A percentile compares a stretch with the other conserved stretches of the same genome.
These are phyloP conservation scores for Bombus fervidus DNA, from an alignment of 1,140 invertebrate genomes.

Conservation along the genomic window DNA sequence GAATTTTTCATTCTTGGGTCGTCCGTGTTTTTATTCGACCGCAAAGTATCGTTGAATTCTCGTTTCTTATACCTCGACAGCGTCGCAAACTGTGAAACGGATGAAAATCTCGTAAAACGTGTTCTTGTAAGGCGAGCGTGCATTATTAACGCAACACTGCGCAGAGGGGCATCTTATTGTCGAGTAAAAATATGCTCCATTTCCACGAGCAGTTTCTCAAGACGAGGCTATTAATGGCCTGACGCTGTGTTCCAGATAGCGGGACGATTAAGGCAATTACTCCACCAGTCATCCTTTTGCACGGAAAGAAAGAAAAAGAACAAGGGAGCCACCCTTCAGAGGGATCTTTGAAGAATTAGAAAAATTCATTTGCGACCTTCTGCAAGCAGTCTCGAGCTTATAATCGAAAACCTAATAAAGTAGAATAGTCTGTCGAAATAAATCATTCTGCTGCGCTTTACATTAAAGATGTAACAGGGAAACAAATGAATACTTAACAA, in stretches of 20 bases:
- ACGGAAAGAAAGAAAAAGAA: background rate
- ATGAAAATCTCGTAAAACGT: background rate
- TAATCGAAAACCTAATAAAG: background rate
- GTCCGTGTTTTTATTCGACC: background rate
- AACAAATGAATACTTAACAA: no score
- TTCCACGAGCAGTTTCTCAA: constrained; percentile 17
- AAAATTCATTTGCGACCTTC: background rate
- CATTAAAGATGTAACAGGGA: background rate
- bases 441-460: background rate
- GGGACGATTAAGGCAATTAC: constrained; percentile 70
- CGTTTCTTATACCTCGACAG: background rate
- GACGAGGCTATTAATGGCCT: constrained; percentile 57
- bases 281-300: background rate
- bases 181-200: constrained; percentile 6
- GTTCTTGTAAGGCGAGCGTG: background rate
- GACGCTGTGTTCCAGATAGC: constrained; percentile 53
- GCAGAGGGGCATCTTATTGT: background rate
- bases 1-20: background rate
- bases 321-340: background rate
- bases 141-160: background rate
- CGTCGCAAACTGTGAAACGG: background rate
- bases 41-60: background rate
- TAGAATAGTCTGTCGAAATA: background rate
- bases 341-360: background rate
- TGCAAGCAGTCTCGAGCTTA: background rate